A percentile compares a stretch with the other conserved stretches of the same genome.
phyloP scores from a whole-genome alignment of 2,888 invertebrate genomes.

The Cephonodes hylas region DNA sequence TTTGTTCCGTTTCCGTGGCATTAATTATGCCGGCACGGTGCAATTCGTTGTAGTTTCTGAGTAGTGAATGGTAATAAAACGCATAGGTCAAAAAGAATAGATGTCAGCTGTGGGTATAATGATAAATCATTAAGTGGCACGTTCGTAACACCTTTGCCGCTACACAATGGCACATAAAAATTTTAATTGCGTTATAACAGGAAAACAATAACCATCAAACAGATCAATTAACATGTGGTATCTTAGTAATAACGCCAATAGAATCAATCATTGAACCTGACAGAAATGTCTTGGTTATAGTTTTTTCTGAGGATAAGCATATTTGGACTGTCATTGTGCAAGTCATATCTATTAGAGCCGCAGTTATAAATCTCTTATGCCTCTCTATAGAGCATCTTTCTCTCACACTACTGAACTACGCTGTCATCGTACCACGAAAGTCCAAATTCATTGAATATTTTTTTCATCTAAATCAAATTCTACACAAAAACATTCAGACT shows the following conservation, averaged over 20 bases:
- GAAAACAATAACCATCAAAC: conserved; percentile 39
- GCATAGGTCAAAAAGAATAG: not conserved
- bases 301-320: not conserved
- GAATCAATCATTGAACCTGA: too few relatives aligned
- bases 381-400: too few relatives aligned
- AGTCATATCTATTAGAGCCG: too few relatives aligned
- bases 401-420: too few relatives aligned
- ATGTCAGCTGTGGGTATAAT: not conserved
- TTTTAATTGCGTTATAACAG: conserved; percentile 35
- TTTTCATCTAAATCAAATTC: too few relatives aligned
- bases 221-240: conserved; percentile 38
- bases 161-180: conserved; percentile 49
- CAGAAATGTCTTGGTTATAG: not conserved
- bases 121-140: conserved; percentile 5
- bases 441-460: too few relatives aligned
- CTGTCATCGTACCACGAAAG: too few relatives aligned
- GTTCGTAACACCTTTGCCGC: not conserved
- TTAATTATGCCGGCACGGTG: not conserved
- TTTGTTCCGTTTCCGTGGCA: not conserved
- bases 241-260: conserved; percentile 12
- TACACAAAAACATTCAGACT: too few relatives aligned
- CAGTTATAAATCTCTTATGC: too few relatives aligned
- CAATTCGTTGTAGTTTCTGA: not conserved
- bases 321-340: too few relatives aligned
- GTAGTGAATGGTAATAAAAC: conserved; percentile 11